Percentiles rank a stretch among this genome's conserved stretches.
Conservation (phyloP, 2,888 invertebrate species). For the Ferrisia virgata region DNA sequence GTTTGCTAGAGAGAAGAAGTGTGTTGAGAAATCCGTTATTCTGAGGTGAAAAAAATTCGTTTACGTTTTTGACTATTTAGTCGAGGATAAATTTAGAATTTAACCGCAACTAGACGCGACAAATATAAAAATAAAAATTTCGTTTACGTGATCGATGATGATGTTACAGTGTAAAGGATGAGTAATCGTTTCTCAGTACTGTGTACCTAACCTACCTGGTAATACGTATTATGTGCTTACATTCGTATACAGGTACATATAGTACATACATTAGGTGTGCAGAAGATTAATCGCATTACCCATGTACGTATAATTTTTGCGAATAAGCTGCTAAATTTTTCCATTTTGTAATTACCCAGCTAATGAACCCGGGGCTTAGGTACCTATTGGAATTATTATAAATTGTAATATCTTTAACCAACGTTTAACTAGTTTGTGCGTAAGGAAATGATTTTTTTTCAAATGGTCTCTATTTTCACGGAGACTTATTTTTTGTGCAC, state of each 20-base stretch:
- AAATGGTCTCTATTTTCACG: background rate
- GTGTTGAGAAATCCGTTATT: conserved; percentile 12
- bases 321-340: background rate
- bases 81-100: conserved; percentile 5
- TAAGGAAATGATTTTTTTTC: background rate
- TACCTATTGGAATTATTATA: background rate
- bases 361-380: background rate
- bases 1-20: background rate
- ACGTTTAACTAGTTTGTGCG: background rate
- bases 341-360: background rate
- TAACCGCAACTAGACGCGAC: background rate
- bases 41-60: background rate
- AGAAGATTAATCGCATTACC: background rate
- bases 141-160: background rate
- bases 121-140: background rate
- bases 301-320: background rate
- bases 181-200: background rate
- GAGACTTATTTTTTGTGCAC: background rate
- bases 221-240: background rate
- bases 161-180: background rate
- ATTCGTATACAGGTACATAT: no score
- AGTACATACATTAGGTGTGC: no score
- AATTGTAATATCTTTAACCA: background rate
- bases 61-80: background rate
- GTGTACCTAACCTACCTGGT: background rate